Evolutionary conservation across 2,113 vertebrate species (phyloP), one percentile per base, ranked within the genome.

Genomic region (Chloropsis hardwickii): DNA sequence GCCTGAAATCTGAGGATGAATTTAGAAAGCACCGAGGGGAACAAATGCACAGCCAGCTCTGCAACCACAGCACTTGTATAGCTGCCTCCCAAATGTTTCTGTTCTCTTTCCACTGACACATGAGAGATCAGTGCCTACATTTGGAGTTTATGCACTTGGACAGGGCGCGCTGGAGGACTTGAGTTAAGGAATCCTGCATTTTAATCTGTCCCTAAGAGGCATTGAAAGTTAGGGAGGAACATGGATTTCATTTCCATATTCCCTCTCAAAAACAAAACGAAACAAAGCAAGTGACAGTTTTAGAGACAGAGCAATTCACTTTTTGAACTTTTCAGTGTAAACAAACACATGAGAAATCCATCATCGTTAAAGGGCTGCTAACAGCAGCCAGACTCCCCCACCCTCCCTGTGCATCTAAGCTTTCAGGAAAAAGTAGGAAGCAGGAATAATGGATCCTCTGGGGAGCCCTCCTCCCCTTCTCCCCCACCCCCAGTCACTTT

Each of bases 341-440:
- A 88, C 82, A 94, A 86, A 21, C 92, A 60, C 76, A 91, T 93
- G 94, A 96, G 92, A 96, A 96, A 96, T 93, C 86, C 95, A 97
- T 97, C 96, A 92, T 12, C 0, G 1, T 82, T 58, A 14, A 92
- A 62, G 64, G 69, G 64, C 91, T 93, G 92, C 74, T 21, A 86
- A 86, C 67, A 93, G 92, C 80, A 88, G 95, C 95, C 96, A 95
- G 92, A 22, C 62, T 70, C 76, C 76, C 33, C 86, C 86, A 4
- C 76, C 80, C 88, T 81, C 29, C 33, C 67, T 6, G 37, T 2
- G 15, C 35, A 57, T 48, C 86, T 90, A 70, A 96, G 88, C 91
- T 93, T 93, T 78, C 91, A 90, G 95, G 91, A 88, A 95, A 90
- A 90, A 92, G 51, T 77, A 73, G 51, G 90, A 94, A 80, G 60